Conservation (phyloP, 1,140 invertebrate genomes). For the Trissolcus basalis region DNA sequence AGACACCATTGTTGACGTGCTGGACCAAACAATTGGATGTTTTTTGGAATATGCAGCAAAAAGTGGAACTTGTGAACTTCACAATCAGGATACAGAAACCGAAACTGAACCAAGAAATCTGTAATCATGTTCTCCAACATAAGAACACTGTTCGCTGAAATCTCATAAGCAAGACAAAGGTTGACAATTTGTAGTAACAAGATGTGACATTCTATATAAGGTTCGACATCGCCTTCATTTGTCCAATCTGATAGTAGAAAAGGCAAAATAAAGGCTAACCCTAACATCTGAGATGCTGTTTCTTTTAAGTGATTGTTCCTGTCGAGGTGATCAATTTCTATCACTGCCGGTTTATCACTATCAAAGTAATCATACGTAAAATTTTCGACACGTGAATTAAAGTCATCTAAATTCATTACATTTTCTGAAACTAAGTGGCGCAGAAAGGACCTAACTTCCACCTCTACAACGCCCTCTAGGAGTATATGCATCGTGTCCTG, state of each 20-base stretch:
- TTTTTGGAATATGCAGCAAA: constrained; percentile 19
- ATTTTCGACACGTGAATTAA: constrained; percentile 23
- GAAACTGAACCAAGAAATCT: constrained; percentile 1
- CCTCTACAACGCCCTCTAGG: constrained; percentile 33
- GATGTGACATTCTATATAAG: constrained; percentile 2
- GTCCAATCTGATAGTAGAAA: constrained; percentile 43
- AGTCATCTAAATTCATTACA: constrained; percentile 29
- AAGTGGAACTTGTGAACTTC: constrained; percentile 37
- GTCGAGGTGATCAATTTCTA: constrained; percentile 21
- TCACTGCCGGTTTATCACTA: constrained; percentile 27
- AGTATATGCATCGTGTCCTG: constrained; percentile 53
- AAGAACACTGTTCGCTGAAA: background rate
- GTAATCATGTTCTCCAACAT: background rate
- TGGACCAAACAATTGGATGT: constrained; percentile 27
- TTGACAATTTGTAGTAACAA: constrained; percentile 1
- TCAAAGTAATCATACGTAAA: constrained; percentile 46
- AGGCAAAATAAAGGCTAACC: constrained; percentile 44
- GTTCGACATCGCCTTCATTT: background rate
- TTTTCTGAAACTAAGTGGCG: constrained; percentile 13
- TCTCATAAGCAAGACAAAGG: constrained; percentile 1
- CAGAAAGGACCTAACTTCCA: constrained; percentile 21
- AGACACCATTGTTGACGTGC: constrained; percentile 38
- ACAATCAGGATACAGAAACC: constrained; percentile 9
- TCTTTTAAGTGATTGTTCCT: constrained; percentile 25
- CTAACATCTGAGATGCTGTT: constrained; percentile 50